phyloP scores from a whole-genome alignment of 2,113 vertebrate genomes.

The Uria lomvia region DNA sequence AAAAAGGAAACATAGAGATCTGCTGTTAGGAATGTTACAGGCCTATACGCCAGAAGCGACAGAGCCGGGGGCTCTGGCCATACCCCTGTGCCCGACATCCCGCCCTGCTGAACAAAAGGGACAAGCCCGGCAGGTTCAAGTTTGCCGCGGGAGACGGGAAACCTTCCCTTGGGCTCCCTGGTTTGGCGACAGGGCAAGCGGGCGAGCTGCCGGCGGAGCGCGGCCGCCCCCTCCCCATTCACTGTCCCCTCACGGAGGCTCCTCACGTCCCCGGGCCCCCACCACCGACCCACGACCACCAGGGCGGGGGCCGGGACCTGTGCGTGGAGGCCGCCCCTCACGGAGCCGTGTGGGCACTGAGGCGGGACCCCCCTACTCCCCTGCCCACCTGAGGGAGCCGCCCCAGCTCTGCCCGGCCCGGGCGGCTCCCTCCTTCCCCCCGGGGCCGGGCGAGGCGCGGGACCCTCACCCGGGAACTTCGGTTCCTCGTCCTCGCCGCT shows the following conservation, averaged over 20 bases:
- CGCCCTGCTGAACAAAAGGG: background rate
- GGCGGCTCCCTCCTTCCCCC: background rate
- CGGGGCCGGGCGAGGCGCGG: background rate
- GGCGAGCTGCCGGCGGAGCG: background rate
- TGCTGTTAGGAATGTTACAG: background rate
- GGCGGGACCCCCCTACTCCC: background rate
- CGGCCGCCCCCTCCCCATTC: background rate
- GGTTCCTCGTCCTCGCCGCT: slow-evolving; percentile 84
- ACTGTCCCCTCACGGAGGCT: background rate
- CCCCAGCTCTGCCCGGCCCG: background rate
- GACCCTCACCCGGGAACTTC: slow-evolving; percentile 78
- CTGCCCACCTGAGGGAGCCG: background rate
- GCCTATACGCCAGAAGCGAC: background rate
- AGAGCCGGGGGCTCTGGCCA: background rate
- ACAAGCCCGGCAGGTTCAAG: background rate
- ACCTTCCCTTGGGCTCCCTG: background rate
- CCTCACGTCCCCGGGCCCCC: background rate
- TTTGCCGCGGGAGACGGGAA: background rate
- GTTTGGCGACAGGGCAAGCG: rapidly evolving
- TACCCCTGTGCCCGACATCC: background rate
- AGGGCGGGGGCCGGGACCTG: background rate
- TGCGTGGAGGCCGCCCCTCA: background rate
- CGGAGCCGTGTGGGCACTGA: background rate
- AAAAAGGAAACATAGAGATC: background rate
- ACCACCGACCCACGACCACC: background rate